phyloP scores from a whole-genome alignment of 2,113 vertebrate species.

The Podarcis raffonei region DNA sequence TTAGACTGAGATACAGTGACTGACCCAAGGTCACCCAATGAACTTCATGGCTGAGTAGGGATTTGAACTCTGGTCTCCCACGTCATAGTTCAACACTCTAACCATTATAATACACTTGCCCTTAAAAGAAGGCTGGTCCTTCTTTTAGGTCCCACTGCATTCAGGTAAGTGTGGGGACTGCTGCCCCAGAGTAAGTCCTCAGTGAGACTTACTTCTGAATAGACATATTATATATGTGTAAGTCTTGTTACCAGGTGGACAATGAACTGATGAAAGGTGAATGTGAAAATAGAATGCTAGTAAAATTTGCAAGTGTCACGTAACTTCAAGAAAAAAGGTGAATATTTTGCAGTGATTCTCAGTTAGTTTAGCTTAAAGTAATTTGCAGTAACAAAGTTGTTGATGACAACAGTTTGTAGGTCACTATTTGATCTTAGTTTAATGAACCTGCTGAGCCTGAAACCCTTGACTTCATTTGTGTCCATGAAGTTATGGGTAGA shows the following conservation, averaged over 20 bases:
- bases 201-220: neutral
- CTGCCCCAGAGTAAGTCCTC: neutral
- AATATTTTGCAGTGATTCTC: neutral
- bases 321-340: neutral
- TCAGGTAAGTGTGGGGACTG: neutral
- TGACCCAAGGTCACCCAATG: no score
- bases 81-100: no score
- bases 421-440: neutral
- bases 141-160: neutral
- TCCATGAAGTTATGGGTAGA: neutral
- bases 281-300: neutral
- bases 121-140: no score
- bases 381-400: neutral
- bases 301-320: neutral
- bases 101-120: no score
- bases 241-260: neutral
- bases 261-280: neutral
- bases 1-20: no score
- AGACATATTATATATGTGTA: neutral
- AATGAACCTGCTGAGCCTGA: neutral
- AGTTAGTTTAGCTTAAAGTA: neutral
- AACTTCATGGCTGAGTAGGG: no score
- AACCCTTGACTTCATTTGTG: neutral
- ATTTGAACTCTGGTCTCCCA: no score
- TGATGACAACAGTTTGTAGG: neutral